Evolutionary conservation across 2,797 vertebrate species (phyloP).

Genomic region (Synanceia verrucosa): DNA sequence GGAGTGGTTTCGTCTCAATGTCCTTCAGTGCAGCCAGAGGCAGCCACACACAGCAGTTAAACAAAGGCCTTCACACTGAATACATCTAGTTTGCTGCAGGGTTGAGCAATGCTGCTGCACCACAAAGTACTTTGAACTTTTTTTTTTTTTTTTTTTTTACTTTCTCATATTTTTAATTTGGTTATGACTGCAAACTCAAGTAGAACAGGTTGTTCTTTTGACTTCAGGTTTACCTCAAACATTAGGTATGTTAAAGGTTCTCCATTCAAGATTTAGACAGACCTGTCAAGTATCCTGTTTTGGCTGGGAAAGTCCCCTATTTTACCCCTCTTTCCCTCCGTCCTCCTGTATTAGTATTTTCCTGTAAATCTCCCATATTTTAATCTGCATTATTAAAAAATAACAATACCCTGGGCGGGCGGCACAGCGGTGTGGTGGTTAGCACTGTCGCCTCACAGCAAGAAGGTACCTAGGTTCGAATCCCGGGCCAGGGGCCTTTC

Average conservation of each 20-base stretch:
- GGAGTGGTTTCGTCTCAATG: conserved; percentile 62
- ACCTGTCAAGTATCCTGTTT: too few relatives aligned
- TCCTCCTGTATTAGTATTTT: too few relatives aligned
- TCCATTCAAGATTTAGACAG: too few relatives aligned
- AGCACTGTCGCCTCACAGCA: too few relatives aligned
- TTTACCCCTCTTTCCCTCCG: too few relatives aligned
- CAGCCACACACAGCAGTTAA: conserved; percentile 30
- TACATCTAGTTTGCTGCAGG: neutral
- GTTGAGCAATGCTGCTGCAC: neutral
- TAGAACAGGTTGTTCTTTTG: neutral
- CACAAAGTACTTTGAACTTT: neutral
- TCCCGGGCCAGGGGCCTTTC: too few relatives aligned
- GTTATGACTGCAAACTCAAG: neutral
- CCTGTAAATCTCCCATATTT: too few relatives aligned
- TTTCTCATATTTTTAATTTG: neutral
- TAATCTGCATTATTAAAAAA: too few relatives aligned
- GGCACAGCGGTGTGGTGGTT: too few relatives aligned
- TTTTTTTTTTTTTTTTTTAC: neutral
- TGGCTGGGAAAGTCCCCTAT: too few relatives aligned
- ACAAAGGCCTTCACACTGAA: conserved; percentile 6
- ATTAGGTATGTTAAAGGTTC: neutral
- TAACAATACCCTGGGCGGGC: too few relatives aligned
- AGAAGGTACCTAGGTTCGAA: too few relatives aligned
- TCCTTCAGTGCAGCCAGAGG: conserved; percentile 38
- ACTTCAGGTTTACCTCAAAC: neutral